Base-by-base conservation (phyloP, 1,140 invertebrate species). In the Bombus affinis region DNA sequence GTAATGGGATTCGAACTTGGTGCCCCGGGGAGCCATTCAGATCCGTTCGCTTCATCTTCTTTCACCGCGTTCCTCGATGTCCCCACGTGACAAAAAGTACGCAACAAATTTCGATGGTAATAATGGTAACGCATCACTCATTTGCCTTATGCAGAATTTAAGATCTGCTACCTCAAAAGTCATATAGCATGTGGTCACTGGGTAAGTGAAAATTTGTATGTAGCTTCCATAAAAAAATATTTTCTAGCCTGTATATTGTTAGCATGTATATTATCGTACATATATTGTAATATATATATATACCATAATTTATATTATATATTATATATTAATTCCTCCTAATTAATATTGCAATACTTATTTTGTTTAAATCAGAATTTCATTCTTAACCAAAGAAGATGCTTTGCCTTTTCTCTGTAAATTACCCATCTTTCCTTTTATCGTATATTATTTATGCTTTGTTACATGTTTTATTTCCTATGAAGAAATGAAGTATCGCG, bases 1-100 rank as follows among this genome's bases (percentile, higher is more conserved):
- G 95, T 95, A 95, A 95, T 95, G 95, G 94, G 95, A 95, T 95
- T 95, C 94, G 94, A 95, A 95, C 93, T 93, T 86, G 83, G 85
- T 88, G 92, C 95, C 93, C 94, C 75, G 83, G 93, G 94, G 94
- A 93, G 93, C 94, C 94, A 94, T 94, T 92, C 91, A 87, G 90
- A 90, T 90, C 89, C 89, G 90, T 85, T 89, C 78, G 85, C 81
- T 88, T 81, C 81, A 83, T 89, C 85, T 90, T 89, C 85, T 90
- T 88, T 88, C 86, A 70, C 85, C 86, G 59, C 72, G 81, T 87
- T 68, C 78, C 25, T 78, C 47, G 78, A 47, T 77, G n/a, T 42
- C 35, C 37, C 32, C 15, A 68, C 37, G 71, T 71, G 68, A 62
- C 28, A 83, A 32, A 75, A 42, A 68, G 12, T 28, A 57, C 25